These are phyloP conservation scores for Oryzias curvinotus DNA, from an alignment of 2,113 vertebrate genomes.

Conservation along the genomic window DNA sequence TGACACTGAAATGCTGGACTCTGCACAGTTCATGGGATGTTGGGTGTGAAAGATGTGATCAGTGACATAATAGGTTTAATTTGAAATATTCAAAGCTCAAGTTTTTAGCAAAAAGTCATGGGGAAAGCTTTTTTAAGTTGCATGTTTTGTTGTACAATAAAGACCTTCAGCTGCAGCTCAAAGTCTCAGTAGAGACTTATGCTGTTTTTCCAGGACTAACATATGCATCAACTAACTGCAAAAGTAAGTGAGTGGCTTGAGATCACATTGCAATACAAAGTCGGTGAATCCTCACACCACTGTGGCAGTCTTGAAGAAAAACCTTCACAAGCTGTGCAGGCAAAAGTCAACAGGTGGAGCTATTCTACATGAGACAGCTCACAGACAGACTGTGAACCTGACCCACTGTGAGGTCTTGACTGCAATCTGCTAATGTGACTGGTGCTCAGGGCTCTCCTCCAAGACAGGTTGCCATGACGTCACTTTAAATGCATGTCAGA, in stretches of 20 bases:
- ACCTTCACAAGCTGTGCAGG: constrained; percentile 9
- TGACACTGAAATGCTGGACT: no score
- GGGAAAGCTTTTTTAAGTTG: no score
- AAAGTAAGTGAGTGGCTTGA: neutral
- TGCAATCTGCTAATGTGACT: constrained; percentile 43
- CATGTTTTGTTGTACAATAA: no score
- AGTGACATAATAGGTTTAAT: no score
- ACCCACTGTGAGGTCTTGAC: constrained; percentile 45
- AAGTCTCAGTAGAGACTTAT: no score
- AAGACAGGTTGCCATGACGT: constrained; percentile 44
- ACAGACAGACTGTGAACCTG: constrained; percentile 12
- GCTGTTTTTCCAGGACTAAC: no score
- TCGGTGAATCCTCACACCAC: neutral
- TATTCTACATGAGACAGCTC: constrained; percentile 50
- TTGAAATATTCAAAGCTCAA: no score
- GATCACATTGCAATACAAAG: neutral
- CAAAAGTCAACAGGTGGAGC: constrained; percentile 64
- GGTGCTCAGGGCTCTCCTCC: constrained; percentile 44
- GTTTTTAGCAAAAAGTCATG: no score
- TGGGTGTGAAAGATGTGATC: no score
- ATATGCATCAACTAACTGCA: constrained; percentile 5
- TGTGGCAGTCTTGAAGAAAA: neutral
- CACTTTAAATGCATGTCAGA: constrained; percentile 29
- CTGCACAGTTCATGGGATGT: no score
- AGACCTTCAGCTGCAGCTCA: no score